These are phyloP conservation scores for Vipera latastei DNA, from an alignment of 2,797 vertebrate species.

Conservation along the genomic window DNA sequence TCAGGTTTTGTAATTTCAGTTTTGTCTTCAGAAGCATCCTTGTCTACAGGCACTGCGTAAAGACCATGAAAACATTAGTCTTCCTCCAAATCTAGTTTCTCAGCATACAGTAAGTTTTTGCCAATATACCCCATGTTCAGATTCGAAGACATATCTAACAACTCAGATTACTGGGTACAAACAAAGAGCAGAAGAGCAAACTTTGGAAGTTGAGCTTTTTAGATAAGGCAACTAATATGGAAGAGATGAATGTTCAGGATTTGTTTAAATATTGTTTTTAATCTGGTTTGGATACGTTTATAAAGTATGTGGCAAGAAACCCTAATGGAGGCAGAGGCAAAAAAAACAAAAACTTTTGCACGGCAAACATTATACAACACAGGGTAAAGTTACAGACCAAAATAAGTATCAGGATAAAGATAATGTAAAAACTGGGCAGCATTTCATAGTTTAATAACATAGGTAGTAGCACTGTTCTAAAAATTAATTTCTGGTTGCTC, in stretches of 20 bases:
- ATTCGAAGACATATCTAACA: background rate
- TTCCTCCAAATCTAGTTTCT: conserved; percentile 9
- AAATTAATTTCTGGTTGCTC: background rate
- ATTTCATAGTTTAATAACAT: background rate
- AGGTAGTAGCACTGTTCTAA: background rate
- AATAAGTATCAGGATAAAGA: background rate
- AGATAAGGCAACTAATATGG: background rate
- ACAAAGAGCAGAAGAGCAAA: background rate
- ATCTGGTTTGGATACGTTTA: background rate
- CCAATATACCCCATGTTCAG: background rate
- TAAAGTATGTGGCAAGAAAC: background rate
- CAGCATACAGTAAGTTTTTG: conserved; percentile 2
- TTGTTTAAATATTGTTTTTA: background rate
- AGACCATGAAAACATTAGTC: conserved; percentile 51
- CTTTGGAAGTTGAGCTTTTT: background rate
- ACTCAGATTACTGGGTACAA: background rate
- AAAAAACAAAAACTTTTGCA: background rate
- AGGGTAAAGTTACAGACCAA: background rate
- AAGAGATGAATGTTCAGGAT: background rate
- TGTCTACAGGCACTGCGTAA: conserved; percentile 73
- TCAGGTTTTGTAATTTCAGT: conserved; percentile 77
- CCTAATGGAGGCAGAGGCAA: background rate
- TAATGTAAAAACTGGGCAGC: background rate
- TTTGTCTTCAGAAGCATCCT: conserved; percentile 74
- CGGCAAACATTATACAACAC: background rate